phyloP scores from a whole-genome alignment of 2,113 vertebrate genomes.

The Actenoides lindsayi region DNA sequence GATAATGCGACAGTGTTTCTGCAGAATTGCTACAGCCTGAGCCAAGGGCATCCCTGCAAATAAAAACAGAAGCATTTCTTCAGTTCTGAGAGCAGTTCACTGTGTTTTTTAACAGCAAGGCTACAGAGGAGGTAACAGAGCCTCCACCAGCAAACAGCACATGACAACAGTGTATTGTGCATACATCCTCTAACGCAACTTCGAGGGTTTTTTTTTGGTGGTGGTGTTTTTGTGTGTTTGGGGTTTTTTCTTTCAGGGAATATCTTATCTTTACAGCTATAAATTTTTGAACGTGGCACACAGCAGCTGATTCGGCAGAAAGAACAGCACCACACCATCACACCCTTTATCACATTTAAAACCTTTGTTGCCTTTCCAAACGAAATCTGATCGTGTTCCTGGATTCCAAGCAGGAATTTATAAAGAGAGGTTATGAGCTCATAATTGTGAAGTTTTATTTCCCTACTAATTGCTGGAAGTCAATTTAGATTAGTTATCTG shows the following conservation, averaged over 20 bases:
- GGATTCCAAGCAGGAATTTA: background rate
- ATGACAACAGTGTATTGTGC: background rate
- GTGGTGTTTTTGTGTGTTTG: background rate
- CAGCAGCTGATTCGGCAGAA: background rate
- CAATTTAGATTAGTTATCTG: background rate
- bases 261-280: background rate
- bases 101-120: background rate
- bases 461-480: background rate
- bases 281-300: background rate
- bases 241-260: background rate
- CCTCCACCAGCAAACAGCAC: background rate
- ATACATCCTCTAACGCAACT: background rate
- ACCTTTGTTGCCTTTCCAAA: background rate
- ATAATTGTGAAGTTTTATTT: background rate
- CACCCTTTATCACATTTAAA: background rate
- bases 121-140: background rate
- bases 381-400: background rate
- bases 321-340: background rate
- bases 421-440: background rate
- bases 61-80: background rate
- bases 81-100: background rate
- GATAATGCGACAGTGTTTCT: conserved; percentile 98
- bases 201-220: background rate
- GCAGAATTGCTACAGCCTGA: conserved; percentile 97
- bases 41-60: conserved; percentile 94